Base-by-base conservation (phyloP, 2,888 invertebrate genomes). In the Eilema caniola region DNA sequence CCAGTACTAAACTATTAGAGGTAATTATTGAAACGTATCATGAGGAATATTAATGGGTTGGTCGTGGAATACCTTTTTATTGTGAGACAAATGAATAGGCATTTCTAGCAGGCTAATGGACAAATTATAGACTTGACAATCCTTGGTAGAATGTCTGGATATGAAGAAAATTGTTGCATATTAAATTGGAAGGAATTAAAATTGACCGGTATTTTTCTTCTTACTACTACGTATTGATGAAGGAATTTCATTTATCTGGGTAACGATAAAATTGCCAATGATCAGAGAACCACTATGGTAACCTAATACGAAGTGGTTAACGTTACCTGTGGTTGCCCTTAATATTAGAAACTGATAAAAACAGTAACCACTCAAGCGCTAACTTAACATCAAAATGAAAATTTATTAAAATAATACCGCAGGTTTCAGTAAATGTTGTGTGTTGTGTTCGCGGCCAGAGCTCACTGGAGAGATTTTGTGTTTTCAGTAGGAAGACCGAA, bases 1-100 rank as follows among this genome's bases (percentile, higher is more conserved):
- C 69, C 70, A 67, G 68, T 72, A 69, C 69, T 79, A 79, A 80
- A 78, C 80, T 70, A 81, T 78, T 75, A 76, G 67, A 64, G 25
- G 66, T 79, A 79, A 83, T 83, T 79, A 78, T 72, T 64, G 59
- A 61, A 69, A 65, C 24, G 62, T 66, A 57, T 53, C 66, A 56
- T 57, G 37, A 31, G 25, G 68, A 72, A 67, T 77, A 78, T 77
- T 75, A 71, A 80, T 76, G 57, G 69, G 23, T 56, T n/a, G 11
- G 25, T 65, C 16, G 61, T 37, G 33, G 33, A 57, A 63, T 66
- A 28, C 47, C 59, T 56, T 59, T 57, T 65, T 61, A 65, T 57
- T 31, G 63, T 25, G n/a, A 62, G 66, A 63, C 67, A 64, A 67
- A 67, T 41, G 59, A 56, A 20, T 53, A 25, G 14, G n/a, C 31